A percentile compares a stretch with the other conserved stretches of the same genome.
These are phyloP conservation scores for Escarpia spicata DNA, from an alignment of 2,888 invertebrate genomes.

Conservation along the genomic window DNA sequence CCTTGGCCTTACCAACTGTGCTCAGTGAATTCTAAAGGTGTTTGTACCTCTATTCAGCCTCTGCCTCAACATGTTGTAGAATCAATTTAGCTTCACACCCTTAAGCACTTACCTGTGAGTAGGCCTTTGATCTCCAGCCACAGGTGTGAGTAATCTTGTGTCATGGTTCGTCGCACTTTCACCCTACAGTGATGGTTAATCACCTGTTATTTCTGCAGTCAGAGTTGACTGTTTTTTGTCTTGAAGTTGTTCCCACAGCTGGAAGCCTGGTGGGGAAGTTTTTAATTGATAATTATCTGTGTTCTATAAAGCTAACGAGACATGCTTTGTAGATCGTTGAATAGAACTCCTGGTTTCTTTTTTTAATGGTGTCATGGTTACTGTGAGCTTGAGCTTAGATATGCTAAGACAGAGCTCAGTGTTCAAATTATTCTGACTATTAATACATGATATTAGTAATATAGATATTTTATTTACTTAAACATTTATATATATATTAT, in stretches of 20 bases:
- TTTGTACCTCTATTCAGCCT: neutral
- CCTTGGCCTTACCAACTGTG: neutral
- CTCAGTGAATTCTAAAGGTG: conserved; percentile 10
- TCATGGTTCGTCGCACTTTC: conserved; percentile 16
- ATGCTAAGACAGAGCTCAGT: neutral
- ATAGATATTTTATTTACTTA: neutral
- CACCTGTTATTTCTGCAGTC: conserved; percentile 16
- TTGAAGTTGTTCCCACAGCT: neutral
- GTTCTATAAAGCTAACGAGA: neutral
- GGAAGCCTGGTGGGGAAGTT: neutral
- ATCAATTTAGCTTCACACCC: conserved; percentile 4
- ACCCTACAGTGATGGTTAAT: neutral
- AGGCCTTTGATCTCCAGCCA: conserved; percentile 5
- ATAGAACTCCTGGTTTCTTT: neutral
- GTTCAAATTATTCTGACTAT: neutral
- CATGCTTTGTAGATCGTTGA: neutral
- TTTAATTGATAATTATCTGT: neutral
- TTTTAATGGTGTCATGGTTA: neutral
- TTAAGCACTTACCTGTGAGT: conserved; percentile 16
- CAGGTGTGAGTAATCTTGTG: conserved; percentile 7
- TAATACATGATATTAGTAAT: neutral
- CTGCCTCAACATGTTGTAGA: neutral
- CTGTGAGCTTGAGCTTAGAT: neutral
- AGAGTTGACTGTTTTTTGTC: neutral
- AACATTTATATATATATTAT: neutral